Base-by-base conservation (phyloP, 2,888 invertebrate species). In the Dolichomitus sp. region DNA sequence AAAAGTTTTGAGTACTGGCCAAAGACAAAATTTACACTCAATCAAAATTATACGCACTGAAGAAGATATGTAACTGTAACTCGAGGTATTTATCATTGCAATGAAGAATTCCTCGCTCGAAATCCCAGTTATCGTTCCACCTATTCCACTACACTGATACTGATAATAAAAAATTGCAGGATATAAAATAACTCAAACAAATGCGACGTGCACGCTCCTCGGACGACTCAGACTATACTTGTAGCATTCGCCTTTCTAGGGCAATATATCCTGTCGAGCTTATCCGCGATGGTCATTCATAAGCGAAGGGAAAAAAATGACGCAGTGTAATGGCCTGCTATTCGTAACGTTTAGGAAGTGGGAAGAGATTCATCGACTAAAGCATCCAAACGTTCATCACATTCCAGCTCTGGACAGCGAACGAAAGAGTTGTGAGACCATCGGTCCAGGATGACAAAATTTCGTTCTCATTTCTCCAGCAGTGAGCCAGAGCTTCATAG, bases 131-230 rank as follows among this genome's bases (percentile, higher is more conserved):
- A 54, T 72, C 45, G 23, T 52, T 45, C 19, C 63, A 70, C 52
- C 59, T 57, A 14, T 12, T 45, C 61, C n/a, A 45, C 17, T 27
- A 6, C n/a, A 37, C 52, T 12, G 37, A 40, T 54, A 30, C 19
- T 92, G 92, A 93, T 93, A 93, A 93, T 93, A 91, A 93, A 93
- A 93, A 93, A 93, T 93, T 88, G 89, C 85, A 59, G 91, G 92
- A 92, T 90, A 92, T 93, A 92, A 91, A 92, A 93, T 93, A 93
- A 93, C 92, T 93, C 93, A 93, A 93, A 93, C 91, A 91, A 93
- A 93, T 93, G 93, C 89, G 83, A 83, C 72, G 75, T 68, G 85
- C 80, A 85, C 70, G 77, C 48, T n/a, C 52, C 65, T 57, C 72
- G 83, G 75, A 83, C 86, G 82, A 48, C 74, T 65, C 76, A 85